Base-by-base conservation (phyloP, 1,140 invertebrate species). In the Lordiphosa stackelbergi region DNA sequence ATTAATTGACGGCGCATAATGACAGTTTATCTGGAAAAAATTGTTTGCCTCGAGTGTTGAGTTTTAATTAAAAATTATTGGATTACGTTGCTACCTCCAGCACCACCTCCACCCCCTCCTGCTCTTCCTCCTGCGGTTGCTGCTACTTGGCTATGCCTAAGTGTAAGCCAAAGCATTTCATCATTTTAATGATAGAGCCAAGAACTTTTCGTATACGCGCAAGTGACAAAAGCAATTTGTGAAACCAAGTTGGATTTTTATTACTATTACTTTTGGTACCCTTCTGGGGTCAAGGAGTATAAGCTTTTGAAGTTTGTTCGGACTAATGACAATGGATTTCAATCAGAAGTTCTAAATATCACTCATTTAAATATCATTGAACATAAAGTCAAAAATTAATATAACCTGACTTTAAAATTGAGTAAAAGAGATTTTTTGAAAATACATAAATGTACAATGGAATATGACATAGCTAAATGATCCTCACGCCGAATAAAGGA, bases 61-160 rank as follows among this genome's bases (percentile, higher is more conserved):
- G 77, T 84, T 83, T 83, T 83, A 83, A 83, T 83, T 83, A 83
- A 83, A 83, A 83, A 83, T 77, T 83, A 83, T 83, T 83, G 77
- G 73, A 84, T 83, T 84, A 84, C 77, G 62, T 73, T 77, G 69
- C 8, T 45, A 3, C 10, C 19, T 34, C 6, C 12, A 13, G 8
- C 19, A 22, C 34, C 56, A 0, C 2, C 38, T 4, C 8, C 19
- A 13, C 7, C 22, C 31, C 2, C 6, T 11, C 3, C 35, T 10
- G 19, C 8, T 7, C 8, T 35, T 34, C 3, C 13, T 7, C 11
- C 11, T 13, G 7, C 24, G 37, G 19, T 13, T 45, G 24, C 31
- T 68, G 19, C 59, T 77, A 60, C 63, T 85, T 85, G 85, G 74
- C 70, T 85, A 85, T 85, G 84, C 83, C 83, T 85, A 85, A 79